phyloP scores from a whole-genome alignment of 2,797 vertebrate species.

The Manis pentadactyla region DNA sequence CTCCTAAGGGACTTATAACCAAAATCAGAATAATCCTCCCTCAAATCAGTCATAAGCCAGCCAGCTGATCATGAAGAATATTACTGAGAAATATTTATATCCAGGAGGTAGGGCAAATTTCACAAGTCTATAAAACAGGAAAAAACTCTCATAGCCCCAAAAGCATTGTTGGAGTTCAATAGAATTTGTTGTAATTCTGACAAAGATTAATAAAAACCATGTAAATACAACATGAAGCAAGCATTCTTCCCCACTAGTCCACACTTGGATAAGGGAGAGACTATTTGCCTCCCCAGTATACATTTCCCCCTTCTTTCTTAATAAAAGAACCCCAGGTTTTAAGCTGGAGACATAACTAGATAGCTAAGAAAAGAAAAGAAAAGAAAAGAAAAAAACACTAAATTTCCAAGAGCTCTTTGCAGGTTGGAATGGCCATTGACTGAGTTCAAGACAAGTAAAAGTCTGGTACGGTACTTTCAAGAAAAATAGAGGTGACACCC shows the following conservation, averaged over 20 bases:
- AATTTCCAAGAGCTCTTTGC: conserved; percentile 12
- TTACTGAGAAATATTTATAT: conserved; percentile 21
- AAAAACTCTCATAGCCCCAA: neutral
- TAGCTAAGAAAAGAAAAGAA: neutral
- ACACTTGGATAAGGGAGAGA: neutral
- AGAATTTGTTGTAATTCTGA: neutral
- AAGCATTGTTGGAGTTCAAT: neutral
- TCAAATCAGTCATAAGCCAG: neutral
- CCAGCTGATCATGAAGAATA: conserved; percentile 9
- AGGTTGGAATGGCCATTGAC: neutral
- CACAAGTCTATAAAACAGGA: neutral
- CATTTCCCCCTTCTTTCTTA: neutral
- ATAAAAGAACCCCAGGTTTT: conserved; percentile 6
- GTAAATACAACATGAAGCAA: conserved; percentile 8
- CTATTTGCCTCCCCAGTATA: neutral
- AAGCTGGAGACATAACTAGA: neutral
- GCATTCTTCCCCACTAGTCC: neutral
- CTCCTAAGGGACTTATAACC: conserved; percentile 12
- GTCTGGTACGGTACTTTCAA: neutral
- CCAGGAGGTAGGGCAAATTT: neutral
- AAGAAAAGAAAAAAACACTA: neutral
- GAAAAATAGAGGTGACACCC: neutral
- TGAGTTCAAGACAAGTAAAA: neutral
- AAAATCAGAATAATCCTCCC: conserved; percentile 44
- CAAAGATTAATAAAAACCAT: conserved; percentile 23